Conservation (phyloP, 2,888 invertebrate genomes). For the Cabera pusaria region DNA sequence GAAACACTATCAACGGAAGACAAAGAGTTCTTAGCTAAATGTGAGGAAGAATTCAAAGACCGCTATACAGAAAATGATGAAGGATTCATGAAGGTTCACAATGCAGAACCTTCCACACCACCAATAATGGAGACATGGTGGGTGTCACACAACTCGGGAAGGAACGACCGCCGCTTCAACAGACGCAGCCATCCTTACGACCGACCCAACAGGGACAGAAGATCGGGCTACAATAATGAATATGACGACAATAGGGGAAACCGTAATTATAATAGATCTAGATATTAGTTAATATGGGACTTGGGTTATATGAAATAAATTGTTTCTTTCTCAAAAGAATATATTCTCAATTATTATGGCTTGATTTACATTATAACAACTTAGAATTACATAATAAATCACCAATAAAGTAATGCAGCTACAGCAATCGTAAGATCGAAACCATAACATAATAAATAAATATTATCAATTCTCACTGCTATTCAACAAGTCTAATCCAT, state of each 20-base stretch:
- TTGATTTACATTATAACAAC: conserved; percentile 83
- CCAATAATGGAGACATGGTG: conserved; percentile 85
- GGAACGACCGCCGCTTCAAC: conserved; percentile 56
- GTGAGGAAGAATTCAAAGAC: conserved; percentile 84
- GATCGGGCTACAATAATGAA: conserved; percentile 35
- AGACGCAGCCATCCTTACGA: conserved; percentile 47
- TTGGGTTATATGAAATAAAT: conserved; percentile 35
- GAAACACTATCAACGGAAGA: conserved; percentile 79
- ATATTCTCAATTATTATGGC: conserved; percentile 84
- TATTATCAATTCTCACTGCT: conserved; percentile 73
- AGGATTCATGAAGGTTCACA: conserved; percentile 81
- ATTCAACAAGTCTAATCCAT: conserved; percentile 77
- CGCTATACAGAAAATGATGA: conserved; percentile 85
- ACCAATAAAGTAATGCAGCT: conserved; percentile 78
- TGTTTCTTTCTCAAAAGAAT: conserved; percentile 73
- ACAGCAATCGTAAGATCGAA: conserved; percentile 71
- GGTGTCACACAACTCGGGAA: conserved; percentile 48
- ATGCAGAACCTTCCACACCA: conserved; percentile 68
- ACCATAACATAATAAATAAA: conserved; percentile 77
- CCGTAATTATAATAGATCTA: conserved; percentile 33
- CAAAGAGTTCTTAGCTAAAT: conserved; percentile 82
- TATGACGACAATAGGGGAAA: conserved; percentile 33
- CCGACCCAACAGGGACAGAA: conserved; percentile 36
- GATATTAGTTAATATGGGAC: conserved; percentile 34
- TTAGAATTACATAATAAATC: conserved; percentile 81